These are phyloP conservation scores for Edolisoma coerulescens DNA, from an alignment of 2,113 vertebrate genomes.

Conservation along the genomic window DNA sequence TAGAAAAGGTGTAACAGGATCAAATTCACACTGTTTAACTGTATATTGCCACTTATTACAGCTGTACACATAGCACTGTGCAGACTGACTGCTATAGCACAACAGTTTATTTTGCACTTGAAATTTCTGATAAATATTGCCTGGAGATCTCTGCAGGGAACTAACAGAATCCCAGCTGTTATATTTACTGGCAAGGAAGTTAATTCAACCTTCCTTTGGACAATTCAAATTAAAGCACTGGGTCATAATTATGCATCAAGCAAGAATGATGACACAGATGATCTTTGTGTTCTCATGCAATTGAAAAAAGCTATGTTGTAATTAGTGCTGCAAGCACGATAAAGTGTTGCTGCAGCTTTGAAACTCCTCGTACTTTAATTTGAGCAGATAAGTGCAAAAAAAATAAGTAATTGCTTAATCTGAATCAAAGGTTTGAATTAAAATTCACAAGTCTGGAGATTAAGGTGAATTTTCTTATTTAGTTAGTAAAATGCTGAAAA, in stretches of 20 bases:
- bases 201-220: constrained; percentile 50
- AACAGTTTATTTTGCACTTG: constrained; percentile 60
- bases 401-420: constrained; percentile 3
- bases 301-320: background rate
- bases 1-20: background rate
- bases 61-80: background rate
- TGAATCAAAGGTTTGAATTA: constrained; percentile 6
- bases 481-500: background rate
- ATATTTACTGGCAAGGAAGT: constrained; percentile 56
- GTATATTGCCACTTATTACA: background rate
- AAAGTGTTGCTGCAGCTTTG: background rate
- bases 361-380: background rate
- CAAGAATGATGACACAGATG: constrained; percentile 33
- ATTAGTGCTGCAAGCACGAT: constrained; percentile 15
- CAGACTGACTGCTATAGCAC: background rate
- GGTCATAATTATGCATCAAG: constrained; percentile 17
- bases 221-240: constrained; percentile 49
- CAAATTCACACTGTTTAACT: background rate
- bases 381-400: background rate
- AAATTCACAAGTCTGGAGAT: background rate
- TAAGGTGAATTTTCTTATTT: background rate
- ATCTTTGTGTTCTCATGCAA: background rate
- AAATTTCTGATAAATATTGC: constrained; percentile 69
- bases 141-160: constrained; percentile 60
- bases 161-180: constrained; percentile 64